Evolutionary conservation across 2,113 vertebrate species (phyloP).

Genomic region (Donacobius atricapilla): DNA sequence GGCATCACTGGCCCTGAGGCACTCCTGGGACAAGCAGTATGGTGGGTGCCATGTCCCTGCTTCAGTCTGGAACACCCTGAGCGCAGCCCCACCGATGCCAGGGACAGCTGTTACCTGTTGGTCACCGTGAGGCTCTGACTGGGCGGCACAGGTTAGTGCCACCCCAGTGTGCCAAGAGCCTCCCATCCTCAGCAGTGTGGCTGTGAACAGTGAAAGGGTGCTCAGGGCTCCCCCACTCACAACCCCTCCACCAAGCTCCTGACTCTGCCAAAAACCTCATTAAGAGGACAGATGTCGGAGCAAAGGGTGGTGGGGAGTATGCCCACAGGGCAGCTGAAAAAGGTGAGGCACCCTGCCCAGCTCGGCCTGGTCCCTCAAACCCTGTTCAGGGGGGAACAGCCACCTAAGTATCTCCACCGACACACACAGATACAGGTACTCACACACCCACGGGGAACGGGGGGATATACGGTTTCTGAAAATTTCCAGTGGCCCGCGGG

Average conservation of each 20-base stretch:
- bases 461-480: slow-evolving; percentile 68
- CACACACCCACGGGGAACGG: slow-evolving; percentile 42
- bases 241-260: not conserved
- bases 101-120: not conserved
- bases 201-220: not conserved
- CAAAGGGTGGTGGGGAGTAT: not conserved
- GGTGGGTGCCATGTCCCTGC: not conserved
- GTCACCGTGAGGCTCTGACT: not conserved
- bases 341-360: not conserved
- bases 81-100: not conserved
- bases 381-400: not conserved
- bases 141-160: not conserved
- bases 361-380: fast-evolving
- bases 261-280: not conserved
- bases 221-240: not conserved
- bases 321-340: not conserved
- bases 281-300: not conserved
- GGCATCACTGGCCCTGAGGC: not conserved
- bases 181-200: not conserved
- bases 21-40: fast-evolving
- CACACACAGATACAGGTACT: slow-evolving; percentile 53
- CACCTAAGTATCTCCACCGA: slow-evolving; percentile 36
- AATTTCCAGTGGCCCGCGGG: not conserved
- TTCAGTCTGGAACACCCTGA: not conserved
- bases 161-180: not conserved